Evolutionary conservation across 2,888 invertebrate species (phyloP).

Genomic region (Podotricha telesiphe): DNA sequence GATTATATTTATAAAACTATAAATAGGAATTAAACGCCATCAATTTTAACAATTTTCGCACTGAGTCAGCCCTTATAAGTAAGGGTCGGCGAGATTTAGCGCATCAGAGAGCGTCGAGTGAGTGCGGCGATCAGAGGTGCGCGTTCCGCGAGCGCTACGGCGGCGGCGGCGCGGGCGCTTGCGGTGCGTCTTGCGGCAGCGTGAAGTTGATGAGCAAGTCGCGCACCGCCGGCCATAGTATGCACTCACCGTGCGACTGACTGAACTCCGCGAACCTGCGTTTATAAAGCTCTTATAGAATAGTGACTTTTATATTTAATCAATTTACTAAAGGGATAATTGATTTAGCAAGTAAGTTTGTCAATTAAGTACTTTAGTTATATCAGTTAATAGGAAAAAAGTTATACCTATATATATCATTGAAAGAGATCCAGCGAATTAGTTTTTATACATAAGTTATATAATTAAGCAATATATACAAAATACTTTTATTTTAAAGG

Average conservation of each 20-base stretch:
- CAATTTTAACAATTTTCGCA: background rate
- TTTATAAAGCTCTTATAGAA: background rate
- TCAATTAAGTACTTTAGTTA: no score
- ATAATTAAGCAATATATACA: no score
- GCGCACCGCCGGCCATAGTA: slow-evolving; percentile 94
- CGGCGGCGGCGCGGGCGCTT: slow-evolving; percentile 70
- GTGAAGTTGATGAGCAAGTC: slow-evolving; percentile 93
- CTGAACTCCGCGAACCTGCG: slow-evolving; percentile 89
- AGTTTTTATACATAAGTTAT: no score
- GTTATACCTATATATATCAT: no score
- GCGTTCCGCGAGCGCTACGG: slow-evolving; percentile 54
- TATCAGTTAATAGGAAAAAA: no score
- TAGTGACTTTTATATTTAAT: background rate
- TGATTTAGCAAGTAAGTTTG: no score
- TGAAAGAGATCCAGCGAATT: no score
- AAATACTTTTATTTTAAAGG: background rate
- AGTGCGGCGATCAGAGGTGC: slow-evolving; percentile 21
- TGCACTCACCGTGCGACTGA: slow-evolving; percentile 92
- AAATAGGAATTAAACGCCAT: slow-evolving; percentile 2
- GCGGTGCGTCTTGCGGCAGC: slow-evolving; percentile 90
- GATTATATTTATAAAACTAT: slow-evolving; percentile 5
- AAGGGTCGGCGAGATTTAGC: no score
- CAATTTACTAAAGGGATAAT: no score
- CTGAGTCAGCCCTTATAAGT: background rate
- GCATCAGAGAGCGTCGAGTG: background rate